These are phyloP conservation scores for Acanthurus leucopareius DNA, from an alignment of 2,797 vertebrate genomes.

Conservation along the genomic window DNA sequence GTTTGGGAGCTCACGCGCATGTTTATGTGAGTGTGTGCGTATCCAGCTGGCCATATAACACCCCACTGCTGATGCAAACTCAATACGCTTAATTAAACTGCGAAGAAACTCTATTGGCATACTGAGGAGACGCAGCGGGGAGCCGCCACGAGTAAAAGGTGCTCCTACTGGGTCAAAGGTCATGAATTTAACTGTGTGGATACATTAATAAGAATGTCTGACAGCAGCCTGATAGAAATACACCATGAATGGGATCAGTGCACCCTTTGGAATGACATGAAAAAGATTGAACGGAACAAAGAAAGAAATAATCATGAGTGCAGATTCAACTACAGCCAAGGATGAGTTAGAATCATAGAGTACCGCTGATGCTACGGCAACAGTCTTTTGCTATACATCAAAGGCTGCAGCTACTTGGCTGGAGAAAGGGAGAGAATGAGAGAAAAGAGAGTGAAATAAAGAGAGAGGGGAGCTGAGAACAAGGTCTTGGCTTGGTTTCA, in stretches of 20 bases:
- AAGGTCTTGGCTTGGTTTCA: slow-evolving; percentile 76
- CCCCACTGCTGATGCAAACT: slow-evolving; percentile 81
- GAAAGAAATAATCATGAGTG: slow-evolving; percentile 45
- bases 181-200: slow-evolving; percentile 3
- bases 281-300: slow-evolving; percentile 35
- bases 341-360: slow-evolving; percentile 62
- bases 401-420: slow-evolving; percentile 60
- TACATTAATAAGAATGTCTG: slow-evolving; percentile 16
- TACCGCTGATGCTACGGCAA: slow-evolving; percentile 57
- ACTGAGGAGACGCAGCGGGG: slow-evolving; percentile 60
- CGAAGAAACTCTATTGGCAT: slow-evolving; percentile 78
- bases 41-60: slow-evolving; percentile 80
- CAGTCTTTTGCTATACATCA: slow-evolving; percentile 71
- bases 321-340: slow-evolving; percentile 42
- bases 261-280: slow-evolving; percentile 24
- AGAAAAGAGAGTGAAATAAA: slow-evolving; percentile 63
- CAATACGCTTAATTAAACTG: slow-evolving; percentile 87
- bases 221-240: slow-evolving; percentile 11
- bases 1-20: slow-evolving; percentile 22
- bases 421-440: slow-evolving; percentile 44
- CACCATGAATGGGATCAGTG: slow-evolving; percentile 3
- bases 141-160: slow-evolving; percentile 49
- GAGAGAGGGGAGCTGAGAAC: slow-evolving; percentile 50
- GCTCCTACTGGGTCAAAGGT: slow-evolving; percentile 57
- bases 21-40: slow-evolving; percentile 48